These are phyloP conservation scores for Tetraodon nigroviridis DNA, from an alignment of 2,113 vertebrate genomes.

Conservation along the genomic window DNA sequence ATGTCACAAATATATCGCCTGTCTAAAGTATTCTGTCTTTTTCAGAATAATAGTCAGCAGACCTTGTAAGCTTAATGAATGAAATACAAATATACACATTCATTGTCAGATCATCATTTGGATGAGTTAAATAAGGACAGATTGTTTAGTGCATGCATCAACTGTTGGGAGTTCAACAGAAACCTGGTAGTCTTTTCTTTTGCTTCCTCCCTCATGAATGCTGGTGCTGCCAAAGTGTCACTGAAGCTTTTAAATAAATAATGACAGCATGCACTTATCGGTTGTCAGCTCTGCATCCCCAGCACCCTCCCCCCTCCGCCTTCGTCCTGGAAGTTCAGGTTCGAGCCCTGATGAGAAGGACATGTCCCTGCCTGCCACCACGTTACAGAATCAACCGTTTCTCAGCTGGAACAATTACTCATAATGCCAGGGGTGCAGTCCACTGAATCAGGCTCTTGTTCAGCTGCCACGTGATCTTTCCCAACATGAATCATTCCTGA, in stretches of 20 bases:
- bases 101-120: no score
- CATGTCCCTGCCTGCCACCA: slow-evolving; percentile 60
- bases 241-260: slow-evolving; percentile 64
- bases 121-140: no score
- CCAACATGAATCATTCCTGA: slow-evolving; percentile 33
- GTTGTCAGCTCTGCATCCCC: slow-evolving; percentile 39
- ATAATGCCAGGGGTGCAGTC: slow-evolving; percentile 37
- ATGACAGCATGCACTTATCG: slow-evolving; percentile 57
- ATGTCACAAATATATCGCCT: not conserved
- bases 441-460: slow-evolving; percentile 62
- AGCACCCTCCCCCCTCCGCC: slow-evolving; percentile 8
- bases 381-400: slow-evolving; percentile 48
- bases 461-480: slow-evolving; percentile 39
- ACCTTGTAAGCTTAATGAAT: not conserved
- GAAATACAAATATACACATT: not conserved
- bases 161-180: no score
- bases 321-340: slow-evolving; percentile 47
- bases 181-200: not conserved
- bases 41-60: no score
- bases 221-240: slow-evolving; percentile 47
- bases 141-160: no score
- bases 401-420: slow-evolving; percentile 56
- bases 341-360: slow-evolving; percentile 50
- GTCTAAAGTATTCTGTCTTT: not conserved
- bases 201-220: slow-evolving; percentile 17